phyloP scores from a whole-genome alignment of 1,140 invertebrate species.

The Drosophila baimaii region DNA sequence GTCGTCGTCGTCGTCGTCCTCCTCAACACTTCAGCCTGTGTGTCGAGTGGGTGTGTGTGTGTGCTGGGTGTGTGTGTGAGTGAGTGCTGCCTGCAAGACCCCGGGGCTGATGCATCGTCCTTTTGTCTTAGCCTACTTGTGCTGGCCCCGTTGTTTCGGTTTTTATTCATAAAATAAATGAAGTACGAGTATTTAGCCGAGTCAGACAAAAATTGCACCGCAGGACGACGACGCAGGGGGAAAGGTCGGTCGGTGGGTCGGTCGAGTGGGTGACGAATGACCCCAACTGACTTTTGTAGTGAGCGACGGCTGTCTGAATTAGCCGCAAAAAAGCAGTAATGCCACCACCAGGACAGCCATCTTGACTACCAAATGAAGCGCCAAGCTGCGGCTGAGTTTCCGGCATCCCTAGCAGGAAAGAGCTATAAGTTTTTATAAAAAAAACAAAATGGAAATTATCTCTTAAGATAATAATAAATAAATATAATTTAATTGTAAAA shows the following conservation, averaged over 20 bases:
- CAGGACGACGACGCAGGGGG: neutral
- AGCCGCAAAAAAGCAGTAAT: conserved; percentile 27
- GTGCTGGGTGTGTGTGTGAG: conserved; percentile 18
- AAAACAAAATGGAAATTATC: no score
- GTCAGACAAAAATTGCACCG: conserved; percentile 47
- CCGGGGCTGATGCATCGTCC: conserved; percentile 48
- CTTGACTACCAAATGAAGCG: conserved; percentile 41
- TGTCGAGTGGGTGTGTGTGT: conserved; percentile 62
- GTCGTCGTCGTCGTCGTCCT: conserved; percentile 74
- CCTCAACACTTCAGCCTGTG: conserved; percentile 74
- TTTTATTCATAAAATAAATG: conserved; percentile 81
- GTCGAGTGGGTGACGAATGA: conserved; percentile 38
- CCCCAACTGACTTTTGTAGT: conserved; percentile 49
- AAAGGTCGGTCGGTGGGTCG: neutral
- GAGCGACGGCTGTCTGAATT: conserved; percentile 46
- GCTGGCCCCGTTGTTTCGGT: conserved; percentile 47
- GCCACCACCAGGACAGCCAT: neutral
- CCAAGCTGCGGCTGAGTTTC: neutral
- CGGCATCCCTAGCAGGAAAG: conserved; percentile 10
- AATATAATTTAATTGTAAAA: no score
- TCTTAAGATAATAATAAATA: no score
- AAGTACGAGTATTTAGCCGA: conserved; percentile 74
- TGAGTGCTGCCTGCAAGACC: conserved; percentile 42
- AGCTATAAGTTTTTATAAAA: no score
- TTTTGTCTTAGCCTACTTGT: conserved; percentile 54